Conservation (phyloP, 2,797 vertebrate genomes). For the Eulemur rubriventer region DNA sequence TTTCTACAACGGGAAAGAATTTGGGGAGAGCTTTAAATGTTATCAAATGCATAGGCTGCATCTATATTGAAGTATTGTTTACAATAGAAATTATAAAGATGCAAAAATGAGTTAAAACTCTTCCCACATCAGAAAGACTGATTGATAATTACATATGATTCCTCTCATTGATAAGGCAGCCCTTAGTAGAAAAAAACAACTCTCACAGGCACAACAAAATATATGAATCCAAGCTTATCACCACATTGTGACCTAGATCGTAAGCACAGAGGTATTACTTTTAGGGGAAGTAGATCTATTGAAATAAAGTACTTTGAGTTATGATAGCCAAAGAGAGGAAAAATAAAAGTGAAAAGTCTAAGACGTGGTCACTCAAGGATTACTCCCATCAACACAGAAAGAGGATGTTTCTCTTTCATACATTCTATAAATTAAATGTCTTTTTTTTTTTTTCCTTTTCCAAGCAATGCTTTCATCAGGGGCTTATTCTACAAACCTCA, state of each 20-base stretch:
- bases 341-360: slow-evolving; percentile 59
- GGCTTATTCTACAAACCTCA: background rate
- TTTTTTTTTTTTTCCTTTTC: background rate
- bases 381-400: background rate
- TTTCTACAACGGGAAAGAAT: slow-evolving; percentile 60
- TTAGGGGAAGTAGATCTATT: slow-evolving; percentile 61
- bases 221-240: slow-evolving; percentile 65
- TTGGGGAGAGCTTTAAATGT: slow-evolving; percentile 5
- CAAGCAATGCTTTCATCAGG: background rate
- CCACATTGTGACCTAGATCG: slow-evolving; percentile 50
- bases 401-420: background rate
- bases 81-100: background rate
- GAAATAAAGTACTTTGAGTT: slow-evolving; percentile 53
- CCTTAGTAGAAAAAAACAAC: slow-evolving; percentile 22
- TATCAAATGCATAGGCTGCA: background rate
- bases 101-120: slow-evolving; percentile 26
- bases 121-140: slow-evolving; percentile 32
- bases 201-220: slow-evolving; percentile 43
- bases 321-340: slow-evolving; percentile 47
- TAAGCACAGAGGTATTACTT: slow-evolving; percentile 66
- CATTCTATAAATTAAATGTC: background rate
- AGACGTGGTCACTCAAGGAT: background rate
- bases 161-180: slow-evolving; percentile 36
- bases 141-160: slow-evolving; percentile 31
- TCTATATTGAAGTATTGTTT: background rate